phyloP scores from a whole-genome alignment of 2,113 vertebrate species.

The Crotalus tigris region DNA sequence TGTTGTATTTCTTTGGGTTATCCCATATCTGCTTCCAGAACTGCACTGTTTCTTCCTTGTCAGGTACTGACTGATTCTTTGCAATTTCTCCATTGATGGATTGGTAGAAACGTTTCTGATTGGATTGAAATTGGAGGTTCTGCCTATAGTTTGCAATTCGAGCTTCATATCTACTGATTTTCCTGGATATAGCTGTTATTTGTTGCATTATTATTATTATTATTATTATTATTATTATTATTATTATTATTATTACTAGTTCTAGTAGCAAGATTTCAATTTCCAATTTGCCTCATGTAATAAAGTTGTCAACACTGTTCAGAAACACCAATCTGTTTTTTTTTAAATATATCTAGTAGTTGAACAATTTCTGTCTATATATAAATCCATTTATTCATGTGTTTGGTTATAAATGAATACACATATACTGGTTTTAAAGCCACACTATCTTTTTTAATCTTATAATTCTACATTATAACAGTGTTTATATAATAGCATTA shows the following conservation, averaged over 20 bases:
- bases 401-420: conserved; percentile 31
- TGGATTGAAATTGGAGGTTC: no score
- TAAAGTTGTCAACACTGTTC: conserved; percentile 17
- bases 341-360: neutral
- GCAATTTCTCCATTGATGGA: no score
- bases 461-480: neutral
- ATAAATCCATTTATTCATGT: conserved; percentile 4
- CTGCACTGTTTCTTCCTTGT: no score
- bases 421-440: neutral
- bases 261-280: conserved; percentile 9
- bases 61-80: no score
- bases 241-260: neutral
- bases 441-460: conserved; percentile 30
- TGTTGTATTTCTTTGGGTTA: no score
- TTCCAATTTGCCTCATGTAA: neutral
- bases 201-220: no score
- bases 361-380: conserved; percentile 5
- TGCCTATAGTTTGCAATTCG: no score
- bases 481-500: conserved; percentile 9
- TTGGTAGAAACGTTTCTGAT: no score
- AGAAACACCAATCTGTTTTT: neutral
- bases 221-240: neutral
- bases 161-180: no score
- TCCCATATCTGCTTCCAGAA: no score
- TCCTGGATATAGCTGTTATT: no score